Conservation (phyloP, 2,888 invertebrate genomes). For the Dicyrtoma fusca region DNA sequence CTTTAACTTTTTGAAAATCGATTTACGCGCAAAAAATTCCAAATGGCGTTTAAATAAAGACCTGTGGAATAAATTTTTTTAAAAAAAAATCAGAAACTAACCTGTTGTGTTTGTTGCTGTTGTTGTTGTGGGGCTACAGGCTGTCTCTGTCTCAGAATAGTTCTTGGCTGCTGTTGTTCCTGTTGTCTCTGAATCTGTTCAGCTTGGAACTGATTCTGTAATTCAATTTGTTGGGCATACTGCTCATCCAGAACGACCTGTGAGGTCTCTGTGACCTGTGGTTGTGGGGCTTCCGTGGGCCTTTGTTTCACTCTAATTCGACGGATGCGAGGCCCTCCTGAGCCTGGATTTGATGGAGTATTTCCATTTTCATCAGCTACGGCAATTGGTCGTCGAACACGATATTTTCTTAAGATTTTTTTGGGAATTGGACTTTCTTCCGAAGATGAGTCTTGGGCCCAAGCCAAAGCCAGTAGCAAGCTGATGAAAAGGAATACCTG, state of each 20-base stretch:
- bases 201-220: neutral
- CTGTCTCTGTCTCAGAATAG: neutral
- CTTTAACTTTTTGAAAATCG: no score
- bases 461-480: constrained; percentile 43
- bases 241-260: constrained; percentile 6
- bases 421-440: constrained; percentile 54
- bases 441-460: constrained; percentile 51
- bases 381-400: constrained; percentile 53
- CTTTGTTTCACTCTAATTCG: constrained; percentile 42
- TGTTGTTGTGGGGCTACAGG: no score
- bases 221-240: neutral
- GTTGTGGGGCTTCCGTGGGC: constrained; percentile 43
- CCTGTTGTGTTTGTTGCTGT: constrained; percentile 13
- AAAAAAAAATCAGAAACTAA: neutral
- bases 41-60: no score
- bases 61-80: no score
- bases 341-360: constrained; percentile 31
- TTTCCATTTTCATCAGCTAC: constrained; percentile 38
- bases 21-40: no score
- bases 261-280: neutral
- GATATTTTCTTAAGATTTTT: constrained; percentile 53
- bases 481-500: constrained; percentile 50
- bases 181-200: neutral
- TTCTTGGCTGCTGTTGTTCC: neutral
- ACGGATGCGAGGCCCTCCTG: constrained; percentile 20